phyloP scores from a whole-genome alignment of 1,140 invertebrate genomes.

The Diuraphis noxia region DNA sequence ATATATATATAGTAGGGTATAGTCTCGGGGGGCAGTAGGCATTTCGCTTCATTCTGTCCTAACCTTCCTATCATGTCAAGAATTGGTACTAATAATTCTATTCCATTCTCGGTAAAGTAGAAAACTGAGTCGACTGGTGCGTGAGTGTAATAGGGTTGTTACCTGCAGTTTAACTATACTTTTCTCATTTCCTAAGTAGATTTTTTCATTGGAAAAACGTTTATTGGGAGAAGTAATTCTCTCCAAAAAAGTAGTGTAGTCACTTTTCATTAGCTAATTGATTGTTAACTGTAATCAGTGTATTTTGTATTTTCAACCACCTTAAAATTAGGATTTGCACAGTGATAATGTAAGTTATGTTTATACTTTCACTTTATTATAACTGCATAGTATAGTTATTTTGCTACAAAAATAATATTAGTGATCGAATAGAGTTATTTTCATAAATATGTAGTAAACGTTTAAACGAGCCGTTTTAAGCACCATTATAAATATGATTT shows the following conservation, averaged over 20 bases:
- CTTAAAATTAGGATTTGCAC: neutral
- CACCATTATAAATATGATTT: too few species aligned
- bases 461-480: too few species aligned
- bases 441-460: too few species aligned
- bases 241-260: neutral
- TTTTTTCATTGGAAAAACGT: neutral
- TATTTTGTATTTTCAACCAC: neutral
- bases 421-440: too few species aligned
- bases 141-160: neutral
- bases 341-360: neutral
- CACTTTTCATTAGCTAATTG: neutral
- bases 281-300: neutral
- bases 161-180: neutral
- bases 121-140: neutral
- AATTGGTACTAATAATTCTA: conserved; percentile 2
- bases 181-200: neutral
- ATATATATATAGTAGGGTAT: neutral
- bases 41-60: neutral
- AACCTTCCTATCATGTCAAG: neutral
- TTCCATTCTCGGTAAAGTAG: neutral
- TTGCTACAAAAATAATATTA: neutral
- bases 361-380: neutral
- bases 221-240: neutral
- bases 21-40: neutral
- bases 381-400: neutral